Conservation (phyloP, 2,888 invertebrate species). For the Xestia xanthographa region DNA sequence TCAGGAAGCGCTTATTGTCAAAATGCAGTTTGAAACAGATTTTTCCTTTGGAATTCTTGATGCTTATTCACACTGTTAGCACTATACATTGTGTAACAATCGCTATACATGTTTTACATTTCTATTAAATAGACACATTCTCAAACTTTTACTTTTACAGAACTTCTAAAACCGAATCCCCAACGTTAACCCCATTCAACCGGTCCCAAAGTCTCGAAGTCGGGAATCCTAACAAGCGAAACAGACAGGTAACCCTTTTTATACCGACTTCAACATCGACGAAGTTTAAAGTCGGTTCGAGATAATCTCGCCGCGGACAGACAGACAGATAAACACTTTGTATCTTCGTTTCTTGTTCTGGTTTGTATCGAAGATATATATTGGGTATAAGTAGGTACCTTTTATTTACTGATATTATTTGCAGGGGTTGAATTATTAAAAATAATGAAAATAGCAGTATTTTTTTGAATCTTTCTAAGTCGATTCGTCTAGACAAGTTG, state of each 20-base stretch:
- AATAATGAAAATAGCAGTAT: neutral
- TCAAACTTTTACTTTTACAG: neutral
- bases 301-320: conserved; percentile 57
- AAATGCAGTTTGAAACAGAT: neutral
- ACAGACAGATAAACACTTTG: conserved; percentile 58
- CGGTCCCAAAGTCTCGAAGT: conserved; percentile 26
- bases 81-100: neutral
- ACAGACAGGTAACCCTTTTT: conserved; percentile 60
- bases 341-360: conserved; percentile 38
- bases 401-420: neutral
- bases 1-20: neutral
- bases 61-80: neutral
- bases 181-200: conserved; percentile 40
- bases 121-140: neutral
- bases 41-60: neutral
- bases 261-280: conserved; percentile 49
- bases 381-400: neutral
- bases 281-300: conserved; percentile 57
- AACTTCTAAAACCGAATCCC: conserved; percentile 16
- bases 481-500: neutral
- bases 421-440: neutral
- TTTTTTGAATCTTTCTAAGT: neutral
- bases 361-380: conserved; percentile 2
- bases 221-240: conserved; percentile 42
- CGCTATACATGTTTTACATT: neutral